phyloP scores from a whole-genome alignment of 1,140 invertebrate species.

The Halesus radiatus region DNA sequence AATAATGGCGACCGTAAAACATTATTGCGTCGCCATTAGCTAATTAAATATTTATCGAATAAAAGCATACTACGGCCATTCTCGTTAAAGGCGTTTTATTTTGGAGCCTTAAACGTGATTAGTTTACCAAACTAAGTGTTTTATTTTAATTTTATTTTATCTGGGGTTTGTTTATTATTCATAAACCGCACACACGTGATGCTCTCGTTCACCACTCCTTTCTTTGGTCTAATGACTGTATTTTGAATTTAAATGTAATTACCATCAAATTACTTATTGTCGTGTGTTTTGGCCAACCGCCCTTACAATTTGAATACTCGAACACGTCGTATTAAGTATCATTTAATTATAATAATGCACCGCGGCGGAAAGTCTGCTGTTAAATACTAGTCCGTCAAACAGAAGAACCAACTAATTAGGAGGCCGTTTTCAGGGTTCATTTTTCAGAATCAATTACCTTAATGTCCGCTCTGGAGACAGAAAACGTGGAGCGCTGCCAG shows the following conservation, averaged over 20 bases:
- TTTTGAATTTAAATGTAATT: slow-evolving; percentile 31
- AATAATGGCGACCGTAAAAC: neutral
- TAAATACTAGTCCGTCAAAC: neutral
- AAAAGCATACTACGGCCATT: neutral
- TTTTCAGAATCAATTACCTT: slow-evolving; percentile 38
- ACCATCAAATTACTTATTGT: slow-evolving; percentile 37
- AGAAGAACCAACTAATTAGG: slow-evolving; percentile 2
- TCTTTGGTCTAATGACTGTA: slow-evolving; percentile 15
- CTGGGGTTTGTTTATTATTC: slow-evolving; percentile 18
- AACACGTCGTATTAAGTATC: slow-evolving; percentile 8
- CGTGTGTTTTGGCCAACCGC: slow-evolving; percentile 26
- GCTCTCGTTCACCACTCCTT: slow-evolving; percentile 5
- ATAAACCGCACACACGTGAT: neutral
- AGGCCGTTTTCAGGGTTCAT: slow-evolving; percentile 12
- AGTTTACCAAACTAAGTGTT: neutral
- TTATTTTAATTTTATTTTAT: slow-evolving; percentile 6
- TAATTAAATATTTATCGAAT: slow-evolving; percentile 28
- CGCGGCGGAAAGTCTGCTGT: neutral
- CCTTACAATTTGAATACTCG: neutral
- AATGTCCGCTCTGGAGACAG: slow-evolving; percentile 6
- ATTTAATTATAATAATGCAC: slow-evolving; percentile 42
- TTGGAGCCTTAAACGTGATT: neutral
- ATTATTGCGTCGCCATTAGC: slow-evolving; percentile 8
- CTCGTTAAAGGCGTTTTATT: slow-evolving; percentile 10
- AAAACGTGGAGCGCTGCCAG: neutral